Evolutionary conservation across 2,113 vertebrate genomes (phyloP).

Genomic region (Petroica traversi): DNA sequence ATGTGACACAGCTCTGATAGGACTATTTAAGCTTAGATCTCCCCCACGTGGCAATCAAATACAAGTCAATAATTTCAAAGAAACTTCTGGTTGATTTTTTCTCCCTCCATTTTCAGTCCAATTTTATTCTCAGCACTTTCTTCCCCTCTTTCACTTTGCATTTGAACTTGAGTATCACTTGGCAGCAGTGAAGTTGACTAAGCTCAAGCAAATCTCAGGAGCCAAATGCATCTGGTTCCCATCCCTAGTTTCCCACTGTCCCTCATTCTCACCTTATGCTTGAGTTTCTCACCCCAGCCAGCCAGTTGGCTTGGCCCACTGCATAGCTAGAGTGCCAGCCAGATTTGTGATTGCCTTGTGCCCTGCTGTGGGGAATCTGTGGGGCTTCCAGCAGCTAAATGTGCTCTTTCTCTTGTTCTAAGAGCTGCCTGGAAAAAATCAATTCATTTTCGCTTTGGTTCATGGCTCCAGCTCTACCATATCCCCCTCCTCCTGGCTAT

Average conservation of each 20-base stretch:
- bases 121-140: not conserved
- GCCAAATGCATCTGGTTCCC: not conserved
- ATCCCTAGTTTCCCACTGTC: not conserved
- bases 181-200: not conserved
- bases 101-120: not conserved
- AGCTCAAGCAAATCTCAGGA: not conserved
- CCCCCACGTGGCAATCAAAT: conserved; percentile 16
- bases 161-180: not conserved
- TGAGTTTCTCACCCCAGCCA: not conserved
- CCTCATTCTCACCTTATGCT: not conserved
- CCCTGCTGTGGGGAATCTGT: not conserved
- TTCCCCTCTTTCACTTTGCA: not conserved
- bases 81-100: not conserved
- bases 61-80: not conserved
- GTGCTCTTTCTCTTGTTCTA: not conserved
- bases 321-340: not conserved
- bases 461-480: not conserved
- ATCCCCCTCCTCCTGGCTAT: not conserved
- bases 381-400: conserved; percentile 1
- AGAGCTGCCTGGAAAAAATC: not conserved
- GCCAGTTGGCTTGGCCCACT: not conserved
- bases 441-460: not conserved
- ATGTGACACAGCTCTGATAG: not conserved
- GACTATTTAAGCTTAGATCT: not conserved
- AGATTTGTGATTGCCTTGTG: not conserved